Percentiles rank a stretch among this genome's conserved stretches.
phyloP scores from a whole-genome alignment of 64 coral and sea anemone genomes.

The Trachythela sp. region DNA sequence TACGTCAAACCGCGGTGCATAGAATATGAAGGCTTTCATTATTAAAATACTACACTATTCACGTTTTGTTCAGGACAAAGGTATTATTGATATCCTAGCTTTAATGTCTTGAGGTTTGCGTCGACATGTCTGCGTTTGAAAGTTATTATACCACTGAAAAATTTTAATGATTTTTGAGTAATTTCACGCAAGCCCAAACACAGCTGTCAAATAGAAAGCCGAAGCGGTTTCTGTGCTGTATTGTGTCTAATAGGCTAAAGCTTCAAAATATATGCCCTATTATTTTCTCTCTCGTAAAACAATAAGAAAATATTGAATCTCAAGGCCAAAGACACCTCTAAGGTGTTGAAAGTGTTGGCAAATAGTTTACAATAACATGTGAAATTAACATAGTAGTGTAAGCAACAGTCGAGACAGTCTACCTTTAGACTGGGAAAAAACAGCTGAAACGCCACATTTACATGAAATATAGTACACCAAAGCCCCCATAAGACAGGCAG shows the following conservation, averaged over 20 bases:
- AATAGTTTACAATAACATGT: background rate
- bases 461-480: background rate
- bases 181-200: conserved; percentile 7
- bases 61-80: background rate
- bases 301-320: background rate
- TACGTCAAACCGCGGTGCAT: background rate
- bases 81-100: background rate
- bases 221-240: background rate
- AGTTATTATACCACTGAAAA: background rate
- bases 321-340: background rate
- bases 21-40: background rate
- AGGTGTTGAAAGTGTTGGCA: background rate
- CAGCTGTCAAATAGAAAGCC: background rate
- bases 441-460: background rate
- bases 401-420: background rate
- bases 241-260: background rate
- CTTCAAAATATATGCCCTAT: background rate
- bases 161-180: background rate
- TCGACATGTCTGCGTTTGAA: background rate
- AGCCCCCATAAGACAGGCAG: background rate
- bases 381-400: background rate
- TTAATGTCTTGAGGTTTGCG: background rate
- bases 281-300: background rate
- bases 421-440: background rate
- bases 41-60: background rate